phyloP scores from a whole-genome alignment of 2,797 vertebrate genomes.

The Vipera latastei region DNA sequence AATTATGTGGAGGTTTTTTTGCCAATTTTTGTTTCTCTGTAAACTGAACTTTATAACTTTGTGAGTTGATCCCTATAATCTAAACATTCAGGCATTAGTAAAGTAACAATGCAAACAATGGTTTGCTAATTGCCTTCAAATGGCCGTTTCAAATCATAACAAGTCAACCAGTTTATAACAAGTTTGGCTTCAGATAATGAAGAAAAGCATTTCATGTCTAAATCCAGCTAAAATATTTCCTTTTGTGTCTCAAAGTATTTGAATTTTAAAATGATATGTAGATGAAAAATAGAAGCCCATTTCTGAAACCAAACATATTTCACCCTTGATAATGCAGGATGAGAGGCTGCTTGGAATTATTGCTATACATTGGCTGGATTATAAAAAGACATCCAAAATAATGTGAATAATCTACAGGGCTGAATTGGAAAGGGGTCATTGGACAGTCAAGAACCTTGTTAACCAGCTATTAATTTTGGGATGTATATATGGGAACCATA shows the following conservation, averaged over 20 bases:
- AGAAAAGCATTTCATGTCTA: not conserved
- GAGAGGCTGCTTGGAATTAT: not conserved
- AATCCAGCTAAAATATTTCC: not conserved
- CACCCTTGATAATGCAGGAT: not conserved
- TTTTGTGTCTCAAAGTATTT: not conserved
- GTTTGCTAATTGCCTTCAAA: not conserved
- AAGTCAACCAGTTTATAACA: not conserved
- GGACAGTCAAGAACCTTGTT: not conserved
- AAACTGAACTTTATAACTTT: not conserved
- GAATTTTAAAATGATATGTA: not conserved
- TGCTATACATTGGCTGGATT: not conserved
- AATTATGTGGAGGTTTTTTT: not conserved
- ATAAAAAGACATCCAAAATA: not conserved
- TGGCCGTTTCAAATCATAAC: not conserved
- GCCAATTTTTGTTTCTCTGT: not conserved
- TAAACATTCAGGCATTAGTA: not conserved
- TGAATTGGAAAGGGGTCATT: not conserved
- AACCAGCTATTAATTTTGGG: not conserved
- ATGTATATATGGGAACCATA: not conserved
- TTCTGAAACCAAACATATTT: not conserved
- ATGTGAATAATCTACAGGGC: not conserved
- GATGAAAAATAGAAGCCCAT: not conserved
- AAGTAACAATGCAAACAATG: not conserved
- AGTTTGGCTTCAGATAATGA: not conserved
- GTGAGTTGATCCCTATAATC: not conserved